Conservation (phyloP, 2,113 vertebrate species). For the Reinhardtius hippoglossoides region DNA sequence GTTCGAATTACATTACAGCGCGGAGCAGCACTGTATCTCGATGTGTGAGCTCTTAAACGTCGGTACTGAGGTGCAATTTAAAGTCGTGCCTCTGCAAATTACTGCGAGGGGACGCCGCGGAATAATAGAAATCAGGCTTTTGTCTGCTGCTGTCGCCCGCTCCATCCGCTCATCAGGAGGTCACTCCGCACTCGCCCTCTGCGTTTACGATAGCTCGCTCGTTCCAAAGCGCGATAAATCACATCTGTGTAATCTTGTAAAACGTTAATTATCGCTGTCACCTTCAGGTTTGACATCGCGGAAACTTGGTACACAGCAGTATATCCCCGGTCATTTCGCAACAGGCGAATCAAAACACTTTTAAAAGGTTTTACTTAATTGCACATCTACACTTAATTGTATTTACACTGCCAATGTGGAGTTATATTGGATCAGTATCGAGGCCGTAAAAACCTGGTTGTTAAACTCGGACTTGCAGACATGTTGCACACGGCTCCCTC, state of each 20-base stretch:
- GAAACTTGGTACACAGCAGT: conserved; percentile 41
- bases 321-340: conserved; percentile 29
- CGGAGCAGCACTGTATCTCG: conserved; percentile 40
- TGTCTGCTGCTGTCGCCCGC: conserved; percentile 13
- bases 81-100: conserved; percentile 36
- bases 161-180: conserved; percentile 44
- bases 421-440: conserved; percentile 67
- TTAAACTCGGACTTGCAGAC: conserved; percentile 65
- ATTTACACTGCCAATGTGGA: conserved; percentile 67
- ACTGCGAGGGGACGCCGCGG: background rate
- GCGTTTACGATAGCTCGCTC: conserved; percentile 58
- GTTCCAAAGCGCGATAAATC: conserved; percentile 69
- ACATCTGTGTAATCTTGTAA: conserved; percentile 71
- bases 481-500: conserved; percentile 51
- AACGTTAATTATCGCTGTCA: conserved; percentile 73
- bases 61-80: conserved; percentile 44
- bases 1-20: conserved; percentile 56
- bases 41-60: conserved; percentile 57
- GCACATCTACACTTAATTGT: conserved; percentile 66
- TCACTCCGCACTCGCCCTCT: conserved; percentile 50
- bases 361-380: conserved; percentile 71
- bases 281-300: conserved; percentile 67
- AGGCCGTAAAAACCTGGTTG: conserved; percentile 68
- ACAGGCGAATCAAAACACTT: conserved; percentile 49
- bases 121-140: conserved; percentile 41